phyloP scores from a whole-genome alignment of 2,888 invertebrate genomes.

The Eilema griseolum region DNA sequence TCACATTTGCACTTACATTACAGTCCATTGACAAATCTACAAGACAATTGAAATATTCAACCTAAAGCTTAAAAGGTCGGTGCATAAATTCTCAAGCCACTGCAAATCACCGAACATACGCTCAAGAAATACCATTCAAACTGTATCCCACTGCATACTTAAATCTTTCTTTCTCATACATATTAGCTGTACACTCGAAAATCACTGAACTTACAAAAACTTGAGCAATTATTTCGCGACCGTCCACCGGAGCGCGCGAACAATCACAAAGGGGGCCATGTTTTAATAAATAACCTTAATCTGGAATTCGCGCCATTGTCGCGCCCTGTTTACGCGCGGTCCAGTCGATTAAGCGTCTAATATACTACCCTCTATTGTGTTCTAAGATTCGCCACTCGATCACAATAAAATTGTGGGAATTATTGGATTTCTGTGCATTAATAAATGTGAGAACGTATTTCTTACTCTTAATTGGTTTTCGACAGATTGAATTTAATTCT shows the following conservation, averaged over 20 bases:
- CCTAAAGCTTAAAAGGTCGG: conserved; percentile 20
- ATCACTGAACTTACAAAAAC: conserved; percentile 64
- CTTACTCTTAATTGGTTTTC: conserved; percentile 66
- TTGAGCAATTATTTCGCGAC: conserved; percentile 66
- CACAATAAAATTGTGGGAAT: conserved; percentile 79
- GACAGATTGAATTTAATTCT: conserved; percentile 63
- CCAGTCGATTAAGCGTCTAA: conserved; percentile 77
- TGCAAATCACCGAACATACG: conserved; percentile 38
- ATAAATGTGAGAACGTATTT: conserved; percentile 76
- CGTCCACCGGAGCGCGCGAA: conserved; percentile 65
- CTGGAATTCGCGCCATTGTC: conserved; percentile 68
- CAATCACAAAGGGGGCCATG: conserved; percentile 71
- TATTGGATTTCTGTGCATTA: conserved; percentile 72
- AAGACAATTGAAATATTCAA: conserved; percentile 5
- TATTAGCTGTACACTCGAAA: conserved; percentile 61
- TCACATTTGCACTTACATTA: conserved; percentile 12
- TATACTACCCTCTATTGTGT: conserved; percentile 65
- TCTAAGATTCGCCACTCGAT: conserved; percentile 76
- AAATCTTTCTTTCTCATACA: conserved; percentile 65
- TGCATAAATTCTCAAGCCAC: conserved; percentile 29
- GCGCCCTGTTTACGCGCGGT: conserved; percentile 74
- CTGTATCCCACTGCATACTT: conserved; percentile 40
- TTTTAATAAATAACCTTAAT: conserved; percentile 82
- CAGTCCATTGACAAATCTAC: conserved; percentile 22
- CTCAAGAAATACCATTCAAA: conserved; percentile 38